Conservation (phyloP, 2,113 vertebrate genomes). For the Opisthocomus hoazin region DNA sequence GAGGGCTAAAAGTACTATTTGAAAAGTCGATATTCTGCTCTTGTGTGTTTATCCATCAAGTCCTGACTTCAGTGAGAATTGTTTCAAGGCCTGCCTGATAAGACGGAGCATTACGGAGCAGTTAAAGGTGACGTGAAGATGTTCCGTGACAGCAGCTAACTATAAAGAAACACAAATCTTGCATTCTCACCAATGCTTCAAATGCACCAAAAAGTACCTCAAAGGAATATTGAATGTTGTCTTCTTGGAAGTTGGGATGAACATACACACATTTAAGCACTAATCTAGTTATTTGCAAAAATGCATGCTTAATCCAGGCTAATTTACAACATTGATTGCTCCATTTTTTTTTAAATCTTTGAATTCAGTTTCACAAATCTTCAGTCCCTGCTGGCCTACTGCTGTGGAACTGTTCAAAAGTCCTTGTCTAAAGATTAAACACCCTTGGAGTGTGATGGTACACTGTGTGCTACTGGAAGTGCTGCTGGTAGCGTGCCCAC, state of each 20-base stretch:
- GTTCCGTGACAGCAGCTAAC: background rate
- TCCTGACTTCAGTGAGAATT: background rate
- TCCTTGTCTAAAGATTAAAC: conserved; percentile 49
- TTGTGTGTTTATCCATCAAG: background rate
- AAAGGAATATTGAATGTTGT: background rate
- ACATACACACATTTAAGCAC: background rate
- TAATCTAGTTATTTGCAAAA: background rate
- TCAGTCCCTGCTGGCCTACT: background rate
- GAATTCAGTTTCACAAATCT: background rate
- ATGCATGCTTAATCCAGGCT: background rate
- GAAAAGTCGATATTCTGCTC: background rate
- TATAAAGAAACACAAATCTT: background rate
- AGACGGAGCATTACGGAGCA: background rate
- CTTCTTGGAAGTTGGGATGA: background rate
- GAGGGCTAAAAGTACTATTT: background rate
- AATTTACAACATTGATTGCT: background rate
- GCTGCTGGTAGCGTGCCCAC: background rate
- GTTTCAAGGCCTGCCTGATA: background rate
- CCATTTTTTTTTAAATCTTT: background rate
- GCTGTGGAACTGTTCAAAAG: background rate
- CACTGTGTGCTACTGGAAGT: background rate
- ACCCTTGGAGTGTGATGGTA: background rate
- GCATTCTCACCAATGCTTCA: background rate
- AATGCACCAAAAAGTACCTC: background rate
- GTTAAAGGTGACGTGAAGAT: background rate